Evolutionary conservation across 2,797 vertebrate species (phyloP).

Genomic region (Todus mexicanus): DNA sequence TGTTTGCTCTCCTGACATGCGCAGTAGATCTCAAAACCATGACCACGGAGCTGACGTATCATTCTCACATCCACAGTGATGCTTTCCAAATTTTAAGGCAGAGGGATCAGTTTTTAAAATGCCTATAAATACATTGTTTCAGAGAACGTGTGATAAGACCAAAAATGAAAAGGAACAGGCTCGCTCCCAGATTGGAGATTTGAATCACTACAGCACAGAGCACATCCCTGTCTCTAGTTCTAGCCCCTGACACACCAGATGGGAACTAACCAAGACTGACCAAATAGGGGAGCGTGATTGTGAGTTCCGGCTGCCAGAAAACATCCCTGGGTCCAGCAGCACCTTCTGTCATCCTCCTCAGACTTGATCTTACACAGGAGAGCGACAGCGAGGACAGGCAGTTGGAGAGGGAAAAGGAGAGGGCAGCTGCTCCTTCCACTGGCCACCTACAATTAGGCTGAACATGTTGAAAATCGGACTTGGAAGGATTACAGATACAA

Average conservation of each 20-base stretch:
- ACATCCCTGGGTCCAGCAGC: not conserved
- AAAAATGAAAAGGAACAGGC: not conserved
- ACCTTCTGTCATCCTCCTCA: not conserved
- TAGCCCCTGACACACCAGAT: accelerated
- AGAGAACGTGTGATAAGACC: not conserved
- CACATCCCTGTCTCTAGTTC: not conserved
- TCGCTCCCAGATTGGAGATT: not conserved
- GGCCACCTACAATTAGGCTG: not conserved
- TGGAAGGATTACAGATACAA: not conserved
- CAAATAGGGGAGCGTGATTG: not conserved
- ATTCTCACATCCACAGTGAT: not conserved
- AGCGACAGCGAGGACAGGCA: not conserved
- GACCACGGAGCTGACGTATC: not conserved
- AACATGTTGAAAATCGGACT: not conserved
- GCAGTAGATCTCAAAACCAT: not conserved
- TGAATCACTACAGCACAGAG: not conserved
- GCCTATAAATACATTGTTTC: not conserved
- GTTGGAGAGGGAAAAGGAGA: not conserved
- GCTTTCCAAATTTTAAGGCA: not conserved
- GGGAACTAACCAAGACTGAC: not conserved
- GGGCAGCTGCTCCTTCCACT: not conserved
- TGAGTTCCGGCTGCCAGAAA: not conserved
- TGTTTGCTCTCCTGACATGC: not conserved
- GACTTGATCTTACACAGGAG: not conserved
- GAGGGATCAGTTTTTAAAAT: not conserved